phyloP scores from a whole-genome alignment of 2,888 invertebrate species.

The Mesorhabditis sp. region DNA sequence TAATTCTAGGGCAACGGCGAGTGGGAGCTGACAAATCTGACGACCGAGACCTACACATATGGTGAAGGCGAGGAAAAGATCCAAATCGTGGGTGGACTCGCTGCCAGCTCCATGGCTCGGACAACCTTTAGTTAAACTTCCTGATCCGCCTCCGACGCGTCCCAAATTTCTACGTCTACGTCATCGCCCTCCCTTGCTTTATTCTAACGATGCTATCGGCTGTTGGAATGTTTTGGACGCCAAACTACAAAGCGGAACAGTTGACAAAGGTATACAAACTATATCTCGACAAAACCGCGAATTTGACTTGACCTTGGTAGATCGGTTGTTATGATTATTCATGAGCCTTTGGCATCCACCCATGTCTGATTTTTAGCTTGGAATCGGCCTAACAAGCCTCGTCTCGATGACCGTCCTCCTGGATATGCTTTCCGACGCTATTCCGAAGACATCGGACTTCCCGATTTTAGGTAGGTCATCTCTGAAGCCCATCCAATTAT shows the following conservation, averaged over 20 bases:
- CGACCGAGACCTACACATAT: background rate
- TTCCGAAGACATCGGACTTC: background rate
- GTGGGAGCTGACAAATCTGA: background rate
- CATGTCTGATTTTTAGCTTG: constrained; percentile 1
- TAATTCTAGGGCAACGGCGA: background rate
- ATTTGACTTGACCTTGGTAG: too few species aligned
- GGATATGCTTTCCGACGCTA: background rate
- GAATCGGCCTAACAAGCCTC: background rate
- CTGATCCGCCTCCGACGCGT: background rate
- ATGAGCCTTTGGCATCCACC: too few species aligned
- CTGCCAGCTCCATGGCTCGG: too few species aligned
- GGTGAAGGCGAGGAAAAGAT: too few species aligned
- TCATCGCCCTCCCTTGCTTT: background rate
- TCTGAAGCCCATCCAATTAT: background rate
- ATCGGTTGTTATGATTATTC: too few species aligned
- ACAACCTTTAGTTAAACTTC: background rate
- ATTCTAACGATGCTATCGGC: background rate
- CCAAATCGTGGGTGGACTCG: too few species aligned
- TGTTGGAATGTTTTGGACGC: background rate
- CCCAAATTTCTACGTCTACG: constrained; percentile 5
- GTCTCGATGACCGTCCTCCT: background rate
- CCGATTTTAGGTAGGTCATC: background rate
- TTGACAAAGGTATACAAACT: background rate
- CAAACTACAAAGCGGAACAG: background rate
- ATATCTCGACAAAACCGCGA: too few species aligned